phyloP scores from a whole-genome alignment of 2,888 invertebrate genomes.

The Andrena marginata region DNA sequence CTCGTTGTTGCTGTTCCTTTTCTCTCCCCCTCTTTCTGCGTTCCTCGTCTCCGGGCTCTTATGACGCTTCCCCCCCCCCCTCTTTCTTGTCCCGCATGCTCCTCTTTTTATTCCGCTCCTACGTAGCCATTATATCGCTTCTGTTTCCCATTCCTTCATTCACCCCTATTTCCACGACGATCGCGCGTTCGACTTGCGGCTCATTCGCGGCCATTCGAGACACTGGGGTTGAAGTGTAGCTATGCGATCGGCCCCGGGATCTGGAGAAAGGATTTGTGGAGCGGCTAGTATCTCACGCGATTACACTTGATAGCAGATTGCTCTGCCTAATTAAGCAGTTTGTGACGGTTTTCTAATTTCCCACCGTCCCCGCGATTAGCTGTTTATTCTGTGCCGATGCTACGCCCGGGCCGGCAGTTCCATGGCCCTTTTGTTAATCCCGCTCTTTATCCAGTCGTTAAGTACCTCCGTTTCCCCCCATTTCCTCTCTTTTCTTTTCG shows the following conservation, averaged over 20 bases:
- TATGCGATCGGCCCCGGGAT: too few species aligned
- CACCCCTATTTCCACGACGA: background rate
- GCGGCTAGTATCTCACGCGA: background rate
- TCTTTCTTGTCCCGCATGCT: background rate
- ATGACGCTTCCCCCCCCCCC: background rate
- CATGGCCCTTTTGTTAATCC: constrained; percentile 30
- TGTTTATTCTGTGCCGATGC: constrained; percentile 39
- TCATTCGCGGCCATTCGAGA: constrained; percentile 20
- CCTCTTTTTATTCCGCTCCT: background rate
- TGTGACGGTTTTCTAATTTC: constrained; percentile 25
- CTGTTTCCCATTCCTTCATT: background rate
- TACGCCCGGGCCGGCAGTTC: background rate
- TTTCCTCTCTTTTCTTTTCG: background rate
- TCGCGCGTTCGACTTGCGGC: constrained; percentile 14
- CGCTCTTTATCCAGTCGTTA: constrained; percentile 47
- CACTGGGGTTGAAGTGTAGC: background rate
- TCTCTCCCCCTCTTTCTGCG: background rate
- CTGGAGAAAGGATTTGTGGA: constrained; percentile 28
- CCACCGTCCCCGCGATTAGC: constrained; percentile 38
- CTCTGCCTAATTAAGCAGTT: constrained; percentile 39
- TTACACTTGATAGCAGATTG: constrained; percentile 23
- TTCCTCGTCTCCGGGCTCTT: background rate
- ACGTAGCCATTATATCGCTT: background rate
- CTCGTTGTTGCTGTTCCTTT: background rate
- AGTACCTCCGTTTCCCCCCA: constrained; percentile 8